Percentiles rank a stretch among this genome's conserved stretches.
These are phyloP conservation scores for Lepidothrix coronata DNA, from an alignment of 2,113 vertebrate genomes.

Conservation along the genomic window DNA sequence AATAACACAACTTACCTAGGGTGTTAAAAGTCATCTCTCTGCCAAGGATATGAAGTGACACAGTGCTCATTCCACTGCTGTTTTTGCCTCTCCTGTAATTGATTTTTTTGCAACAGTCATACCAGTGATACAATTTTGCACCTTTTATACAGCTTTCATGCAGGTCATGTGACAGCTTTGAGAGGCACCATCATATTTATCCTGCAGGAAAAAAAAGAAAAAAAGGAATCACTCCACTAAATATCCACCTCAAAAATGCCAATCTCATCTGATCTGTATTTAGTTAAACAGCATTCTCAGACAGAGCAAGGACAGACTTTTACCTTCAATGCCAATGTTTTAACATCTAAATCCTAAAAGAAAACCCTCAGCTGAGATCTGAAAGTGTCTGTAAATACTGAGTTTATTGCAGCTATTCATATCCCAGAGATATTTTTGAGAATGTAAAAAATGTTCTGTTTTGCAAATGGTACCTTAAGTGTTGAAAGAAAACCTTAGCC, in stretches of 20 bases:
- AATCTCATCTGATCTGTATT: not conserved
- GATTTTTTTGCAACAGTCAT: not conserved
- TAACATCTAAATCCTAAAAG: not conserved
- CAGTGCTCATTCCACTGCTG: not conserved
- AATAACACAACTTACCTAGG: conserved; percentile 7
- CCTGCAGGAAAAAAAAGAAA: not conserved
- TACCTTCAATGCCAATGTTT: not conserved
- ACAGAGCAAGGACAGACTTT: not conserved
- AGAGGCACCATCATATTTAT: not conserved
- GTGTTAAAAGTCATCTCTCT: conserved; percentile 28
- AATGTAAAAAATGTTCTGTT: not conserved
- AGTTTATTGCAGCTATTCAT: not conserved
- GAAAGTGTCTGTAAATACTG: not conserved
- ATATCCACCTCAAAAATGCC: not conserved
- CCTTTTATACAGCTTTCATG: not conserved
- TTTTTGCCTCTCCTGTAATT: not conserved
- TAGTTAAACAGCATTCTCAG: not conserved
- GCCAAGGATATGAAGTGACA: conserved; percentile 11
- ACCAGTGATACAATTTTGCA: not conserved
- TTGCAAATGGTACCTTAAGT: not conserved
- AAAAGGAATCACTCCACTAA: not conserved
- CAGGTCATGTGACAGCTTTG: not conserved
- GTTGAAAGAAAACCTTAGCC: not conserved
- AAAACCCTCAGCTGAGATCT: not conserved
- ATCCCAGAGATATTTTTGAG: not conserved